A percentile compares a stretch with the other conserved stretches of the same genome.
These are phyloP conservation scores for Aldabrachelys gigantea DNA, from an alignment of 2,113 vertebrate species.

Conservation along the genomic window DNA sequence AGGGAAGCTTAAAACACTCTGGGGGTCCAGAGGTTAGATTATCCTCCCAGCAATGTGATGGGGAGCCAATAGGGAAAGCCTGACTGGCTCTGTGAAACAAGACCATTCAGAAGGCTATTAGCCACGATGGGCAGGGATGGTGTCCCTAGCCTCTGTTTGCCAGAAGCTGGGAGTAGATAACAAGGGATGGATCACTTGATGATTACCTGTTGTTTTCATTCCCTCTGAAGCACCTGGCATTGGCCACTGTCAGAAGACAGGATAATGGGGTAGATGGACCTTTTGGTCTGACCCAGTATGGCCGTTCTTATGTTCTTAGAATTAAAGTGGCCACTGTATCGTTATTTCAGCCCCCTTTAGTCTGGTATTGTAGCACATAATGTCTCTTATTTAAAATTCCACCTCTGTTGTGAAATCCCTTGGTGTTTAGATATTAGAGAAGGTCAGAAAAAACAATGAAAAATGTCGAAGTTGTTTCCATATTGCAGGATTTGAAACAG, in stretches of 20 bases:
- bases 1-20: not conserved
- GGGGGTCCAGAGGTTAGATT: not conserved
- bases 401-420: not conserved
- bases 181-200: no score
- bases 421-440: not conserved
- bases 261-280: no score
- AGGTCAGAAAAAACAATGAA: not conserved
- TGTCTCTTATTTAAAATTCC: not conserved
- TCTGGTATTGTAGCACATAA: accelerated
- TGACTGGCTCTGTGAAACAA: not conserved
- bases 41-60: not conserved
- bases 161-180: no score
- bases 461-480: not conserved
- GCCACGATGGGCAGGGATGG: no score
- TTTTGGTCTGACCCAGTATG: no score
- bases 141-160: no score
- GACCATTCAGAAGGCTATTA: not conserved
- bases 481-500: not conserved
- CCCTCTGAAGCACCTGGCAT: no score
- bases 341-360: not conserved
- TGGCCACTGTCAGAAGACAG: no score
- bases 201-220: no score
- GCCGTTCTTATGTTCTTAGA: not conserved
- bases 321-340: not conserved
- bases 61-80: not conserved